A percentile compares a stretch with the other conserved stretches of the same genome.
Evolutionary conservation across 2,888 invertebrate genomes (phyloP).

Genomic region (Eurois occulta): DNA sequence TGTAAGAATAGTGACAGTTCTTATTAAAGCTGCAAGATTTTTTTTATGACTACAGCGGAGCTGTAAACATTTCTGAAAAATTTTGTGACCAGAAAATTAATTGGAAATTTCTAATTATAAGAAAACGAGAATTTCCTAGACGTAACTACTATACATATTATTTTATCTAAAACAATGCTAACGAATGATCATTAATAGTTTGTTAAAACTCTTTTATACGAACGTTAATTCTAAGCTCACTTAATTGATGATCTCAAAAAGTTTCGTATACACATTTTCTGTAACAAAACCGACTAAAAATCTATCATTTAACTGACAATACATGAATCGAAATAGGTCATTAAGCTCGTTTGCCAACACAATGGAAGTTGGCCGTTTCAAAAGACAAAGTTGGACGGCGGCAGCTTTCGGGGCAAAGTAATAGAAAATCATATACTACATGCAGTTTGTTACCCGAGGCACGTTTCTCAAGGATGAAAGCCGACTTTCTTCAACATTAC

Average conservation of each 20-base stretch:
- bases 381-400: constrained; percentile 65
- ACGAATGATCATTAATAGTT: neutral
- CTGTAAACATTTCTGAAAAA: neutral
- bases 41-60: neutral
- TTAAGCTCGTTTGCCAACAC: constrained; percentile 59
- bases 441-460: constrained; percentile 65
- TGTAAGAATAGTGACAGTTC: neutral
- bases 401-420: constrained; percentile 59
- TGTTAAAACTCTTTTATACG: neutral
- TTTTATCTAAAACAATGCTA: neutral
- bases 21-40: neutral
- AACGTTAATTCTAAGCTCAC: neutral
- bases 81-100: neutral
- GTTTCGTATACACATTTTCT: constrained; percentile 16
- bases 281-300: constrained; percentile 34
- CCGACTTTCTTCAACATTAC: constrained; percentile 67
- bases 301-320: constrained; percentile 55
- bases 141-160: no score
- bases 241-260: constrained; percentile 21
- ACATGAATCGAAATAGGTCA: constrained; percentile 63
- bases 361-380: constrained; percentile 59
- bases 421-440: constrained; percentile 72
- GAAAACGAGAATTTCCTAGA: neutral
- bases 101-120: neutral
- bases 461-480: constrained; percentile 71